A percentile compares a stretch with the other conserved stretches of the same genome.
phyloP scores from a whole-genome alignment of 2,797 vertebrate genomes.

The Sylvilagus floridanus region DNA sequence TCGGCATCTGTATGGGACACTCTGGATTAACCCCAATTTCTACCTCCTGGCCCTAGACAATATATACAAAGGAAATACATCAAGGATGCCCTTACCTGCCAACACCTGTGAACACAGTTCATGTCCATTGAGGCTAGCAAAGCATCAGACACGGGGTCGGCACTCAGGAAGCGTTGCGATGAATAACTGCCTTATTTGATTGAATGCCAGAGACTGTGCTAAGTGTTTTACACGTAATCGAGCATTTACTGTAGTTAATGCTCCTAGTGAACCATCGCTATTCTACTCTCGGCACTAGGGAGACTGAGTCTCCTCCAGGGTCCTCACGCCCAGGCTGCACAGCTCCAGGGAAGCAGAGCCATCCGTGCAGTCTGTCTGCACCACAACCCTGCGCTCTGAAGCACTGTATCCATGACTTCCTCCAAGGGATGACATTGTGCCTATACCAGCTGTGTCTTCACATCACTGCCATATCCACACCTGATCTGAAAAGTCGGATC shows the following conservation, averaged over 20 bases:
- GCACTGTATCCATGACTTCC: neutral
- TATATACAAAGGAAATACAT: neutral
- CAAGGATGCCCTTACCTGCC: neutral
- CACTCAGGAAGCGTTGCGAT: neutral
- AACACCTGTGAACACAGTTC: neutral
- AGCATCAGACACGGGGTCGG: neutral
- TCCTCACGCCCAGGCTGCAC: neutral
- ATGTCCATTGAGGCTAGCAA: neutral
- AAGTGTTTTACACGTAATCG: neutral
- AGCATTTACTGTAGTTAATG: neutral
- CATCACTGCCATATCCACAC: neutral
- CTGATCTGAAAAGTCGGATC: neutral
- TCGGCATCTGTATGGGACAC: neutral
- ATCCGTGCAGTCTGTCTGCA: neutral
- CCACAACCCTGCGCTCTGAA: neutral
- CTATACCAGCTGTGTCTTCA: neutral
- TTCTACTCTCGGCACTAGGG: neutral
- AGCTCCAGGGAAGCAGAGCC: neutral
- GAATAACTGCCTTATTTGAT: neutral
- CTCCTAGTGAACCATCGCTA: neutral
- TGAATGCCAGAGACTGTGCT: neutral
- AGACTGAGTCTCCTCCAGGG: neutral
- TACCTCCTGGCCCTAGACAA: neutral
- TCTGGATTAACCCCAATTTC: neutral
- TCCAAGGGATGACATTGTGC: neutral